Conservation (phyloP, 2,113 vertebrate species). For the Leptocoma aspasia region DNA sequence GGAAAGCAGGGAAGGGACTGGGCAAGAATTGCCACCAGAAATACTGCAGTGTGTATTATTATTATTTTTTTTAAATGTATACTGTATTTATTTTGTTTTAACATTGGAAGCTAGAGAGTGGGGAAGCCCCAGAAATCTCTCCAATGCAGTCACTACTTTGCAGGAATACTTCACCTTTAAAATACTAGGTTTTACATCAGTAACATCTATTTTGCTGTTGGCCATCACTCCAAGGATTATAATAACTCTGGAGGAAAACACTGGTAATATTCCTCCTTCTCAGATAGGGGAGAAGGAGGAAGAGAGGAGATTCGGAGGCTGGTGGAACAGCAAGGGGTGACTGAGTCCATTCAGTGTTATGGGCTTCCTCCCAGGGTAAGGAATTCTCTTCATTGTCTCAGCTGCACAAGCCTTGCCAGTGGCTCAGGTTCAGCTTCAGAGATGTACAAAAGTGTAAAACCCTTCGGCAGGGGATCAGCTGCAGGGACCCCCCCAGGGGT, state of each 20-base stretch:
- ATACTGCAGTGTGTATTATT: slow-evolving; percentile 70
- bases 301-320: background rate
- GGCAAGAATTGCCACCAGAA: slow-evolving; percentile 59
- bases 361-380: background rate
- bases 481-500: background rate
- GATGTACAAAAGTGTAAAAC: slow-evolving; percentile 8
- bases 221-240: slow-evolving; percentile 43
- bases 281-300: background rate
- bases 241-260: slow-evolving; percentile 32
- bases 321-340: slow-evolving; percentile 27
- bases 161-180: slow-evolving; percentile 63
- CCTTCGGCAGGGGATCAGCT: background rate
- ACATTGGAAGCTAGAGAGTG: slow-evolving; percentile 64
- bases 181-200: slow-evolving; percentile 46
- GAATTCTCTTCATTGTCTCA: slow-evolving; percentile 36
- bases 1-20: slow-evolving; percentile 22
- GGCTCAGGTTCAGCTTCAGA: slow-evolving; percentile 57
- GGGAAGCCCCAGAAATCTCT: slow-evolving; percentile 63
- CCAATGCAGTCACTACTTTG: slow-evolving; percentile 50
- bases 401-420: slow-evolving; percentile 31
- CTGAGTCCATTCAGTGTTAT: background rate
- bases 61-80: slow-evolving; percentile 35
- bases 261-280: slow-evolving; percentile 41
- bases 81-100: slow-evolving; percentile 61
- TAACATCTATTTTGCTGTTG: slow-evolving; percentile 48